Conservation (phyloP, 1,140 invertebrate genomes). For the Rhyzopertha dominica region DNA sequence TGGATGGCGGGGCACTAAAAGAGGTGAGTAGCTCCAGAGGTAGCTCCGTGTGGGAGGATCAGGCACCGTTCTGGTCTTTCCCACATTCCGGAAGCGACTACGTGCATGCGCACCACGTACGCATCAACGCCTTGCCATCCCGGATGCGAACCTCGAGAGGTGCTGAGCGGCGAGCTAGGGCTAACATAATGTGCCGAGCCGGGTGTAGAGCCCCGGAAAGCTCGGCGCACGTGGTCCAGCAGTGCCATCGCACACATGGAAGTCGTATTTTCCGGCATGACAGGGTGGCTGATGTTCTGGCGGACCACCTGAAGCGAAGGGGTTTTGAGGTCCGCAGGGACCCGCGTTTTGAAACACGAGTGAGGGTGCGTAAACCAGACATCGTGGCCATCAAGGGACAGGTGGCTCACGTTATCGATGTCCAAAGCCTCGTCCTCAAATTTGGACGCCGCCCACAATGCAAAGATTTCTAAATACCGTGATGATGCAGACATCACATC, state of each 20-base stretch:
- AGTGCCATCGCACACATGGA: conserved; percentile 40
- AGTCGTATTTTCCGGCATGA: conserved; percentile 39
- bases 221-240: conserved; percentile 40
- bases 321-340: conserved; percentile 22
- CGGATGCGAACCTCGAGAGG: conserved; percentile 28
- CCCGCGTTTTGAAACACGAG: no score
- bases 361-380: no score
- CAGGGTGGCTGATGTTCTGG: conserved; percentile 18
- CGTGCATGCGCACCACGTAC: conserved; percentile 27
- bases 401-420: no score
- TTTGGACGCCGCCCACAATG: no score
- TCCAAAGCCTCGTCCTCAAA: no score
- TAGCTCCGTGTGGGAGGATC: no score
- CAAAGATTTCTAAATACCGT: no score
- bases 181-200: conserved; percentile 32
- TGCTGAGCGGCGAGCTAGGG: conserved; percentile 1
- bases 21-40: no score
- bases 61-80: no score
- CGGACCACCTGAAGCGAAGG: not conserved
- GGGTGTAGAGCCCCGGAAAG: conserved; percentile 40
- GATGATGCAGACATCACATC: no score
- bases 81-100: conserved; percentile 35
- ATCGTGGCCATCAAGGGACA: no score
- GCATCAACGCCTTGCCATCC: conserved; percentile 33
- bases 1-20: no score